Base-by-base conservation (phyloP, 2,888 invertebrate genomes). In the Sarcophaga carnaria region DNA sequence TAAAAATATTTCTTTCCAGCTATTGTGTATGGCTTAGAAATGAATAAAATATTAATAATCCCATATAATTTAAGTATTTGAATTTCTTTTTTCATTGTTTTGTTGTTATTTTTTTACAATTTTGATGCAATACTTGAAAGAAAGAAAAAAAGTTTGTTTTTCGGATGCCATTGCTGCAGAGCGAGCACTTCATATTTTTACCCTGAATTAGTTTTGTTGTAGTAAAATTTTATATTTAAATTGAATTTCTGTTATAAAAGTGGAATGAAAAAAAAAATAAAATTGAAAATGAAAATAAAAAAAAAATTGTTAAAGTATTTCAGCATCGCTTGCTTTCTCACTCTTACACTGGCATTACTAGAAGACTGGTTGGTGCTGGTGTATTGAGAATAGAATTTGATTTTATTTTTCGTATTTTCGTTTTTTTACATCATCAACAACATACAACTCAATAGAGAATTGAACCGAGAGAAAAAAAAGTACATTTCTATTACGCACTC, bases 341-440 rank as follows among this genome's bases (percentile, higher is more conserved):
- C 14, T 74, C 59, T 6, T 47, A 67, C 12, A 17, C 10, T 37
- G 8, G 37, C 8, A 37, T 37, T 37, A 37, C 37, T 2, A 37
- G 10, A 37, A 37, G 37, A 37, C 8, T 37, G 37, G 37, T 37
- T 37, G 10, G 37, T 37, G 37, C 8, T 37, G 20, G 22, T 59
- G 69, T 49, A 78, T 71, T 80, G 80, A 74, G 77, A 76, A 86
- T 86, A 83, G 64, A 86, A 83, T 86, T 81, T 75, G 78, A 83
- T 83, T 83, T 80, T 2, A 79, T 60, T 37, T 12, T 37, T 27
- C 27, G 37, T 37, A 37, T 0, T 37, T 37, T 37, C 10, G 10
- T 22, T 83, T 78, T 83, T 79, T 22, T 22, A 22, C 60, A 66
- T 79, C 78, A 37, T 37, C 37, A 37, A 37, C 37, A 37, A 37